phyloP scores from a whole-genome alignment of 92 coral and sea anemone species.

The Isaurus tuberculatus region DNA sequence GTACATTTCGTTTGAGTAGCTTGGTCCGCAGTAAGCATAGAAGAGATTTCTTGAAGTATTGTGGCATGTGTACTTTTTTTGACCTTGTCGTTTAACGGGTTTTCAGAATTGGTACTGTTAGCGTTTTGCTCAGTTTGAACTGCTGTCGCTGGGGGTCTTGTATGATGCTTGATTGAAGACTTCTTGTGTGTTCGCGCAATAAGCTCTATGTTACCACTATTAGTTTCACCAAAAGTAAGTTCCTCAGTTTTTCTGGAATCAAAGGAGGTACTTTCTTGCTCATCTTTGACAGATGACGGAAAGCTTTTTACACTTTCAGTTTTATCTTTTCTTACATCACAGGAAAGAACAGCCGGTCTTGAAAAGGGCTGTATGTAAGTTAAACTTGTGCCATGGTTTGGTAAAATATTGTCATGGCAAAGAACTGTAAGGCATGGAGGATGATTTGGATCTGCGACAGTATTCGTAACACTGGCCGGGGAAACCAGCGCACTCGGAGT shows the following conservation, averaged over 20 bases:
- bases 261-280: not conserved
- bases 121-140: not conserved
- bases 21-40: not conserved
- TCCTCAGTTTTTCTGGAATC: not conserved
- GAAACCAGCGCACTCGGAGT: constrained; percentile 38
- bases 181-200: not conserved
- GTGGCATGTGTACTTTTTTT: not conserved
- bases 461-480: not conserved
- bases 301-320: not conserved
- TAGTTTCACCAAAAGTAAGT: not conserved
- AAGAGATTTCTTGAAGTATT: not conserved
- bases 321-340: not conserved
- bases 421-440: not conserved
- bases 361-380: not conserved
- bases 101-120: not conserved
- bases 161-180: constrained; percentile 3
- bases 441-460: not conserved
- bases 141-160: not conserved
- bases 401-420: not conserved
- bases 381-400: not conserved
- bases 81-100: not conserved
- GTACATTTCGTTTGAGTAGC: not conserved
- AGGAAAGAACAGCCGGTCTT: not conserved
- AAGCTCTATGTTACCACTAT: not conserved
- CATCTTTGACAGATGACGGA: not conserved